phyloP scores from a whole-genome alignment of 1,140 invertebrate species.

The Trichonephila inaurata region DNA sequence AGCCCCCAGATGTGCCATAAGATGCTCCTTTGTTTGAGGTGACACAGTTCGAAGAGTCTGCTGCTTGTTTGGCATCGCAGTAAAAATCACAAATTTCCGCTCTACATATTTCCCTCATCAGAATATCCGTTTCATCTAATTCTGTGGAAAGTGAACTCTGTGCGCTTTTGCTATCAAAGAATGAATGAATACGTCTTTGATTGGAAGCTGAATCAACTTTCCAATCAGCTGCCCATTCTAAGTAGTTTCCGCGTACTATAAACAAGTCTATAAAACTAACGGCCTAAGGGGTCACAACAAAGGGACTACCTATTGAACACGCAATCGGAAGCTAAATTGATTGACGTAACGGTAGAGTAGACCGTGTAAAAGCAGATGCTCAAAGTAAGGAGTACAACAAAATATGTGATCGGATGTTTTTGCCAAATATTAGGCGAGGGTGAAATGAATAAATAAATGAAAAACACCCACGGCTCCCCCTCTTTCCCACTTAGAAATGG shows the following conservation, averaged over 20 bases:
- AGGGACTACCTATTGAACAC: constrained; percentile 45
- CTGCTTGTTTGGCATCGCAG: constrained; percentile 8
- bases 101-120: constrained; percentile 54
- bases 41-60: background rate
- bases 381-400: constrained; percentile 61
- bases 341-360: constrained; percentile 61
- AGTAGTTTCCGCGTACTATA: constrained; percentile 29
- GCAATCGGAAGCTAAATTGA: constrained; percentile 64
- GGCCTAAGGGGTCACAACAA: constrained; percentile 32
- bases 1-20: background rate
- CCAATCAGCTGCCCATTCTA: constrained; percentile 61
- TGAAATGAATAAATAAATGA: constrained; percentile 19
- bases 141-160: constrained; percentile 11
- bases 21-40: background rate
- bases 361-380: constrained; percentile 56
- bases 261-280: constrained; percentile 75
- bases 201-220: constrained; percentile 11
- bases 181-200: constrained; percentile 57
- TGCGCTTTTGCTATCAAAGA: background rate
- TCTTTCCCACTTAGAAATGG: constrained; percentile 36
- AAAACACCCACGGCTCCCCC: constrained; percentile 26
- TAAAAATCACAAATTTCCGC: constrained; percentile 36
- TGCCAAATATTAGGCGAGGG: constrained; percentile 36
- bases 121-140: constrained; percentile 30
- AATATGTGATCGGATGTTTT: constrained; percentile 60